Evolutionary conservation across 2,113 vertebrate genomes (phyloP).

Genomic region (Prochilodus magdalenae): DNA sequence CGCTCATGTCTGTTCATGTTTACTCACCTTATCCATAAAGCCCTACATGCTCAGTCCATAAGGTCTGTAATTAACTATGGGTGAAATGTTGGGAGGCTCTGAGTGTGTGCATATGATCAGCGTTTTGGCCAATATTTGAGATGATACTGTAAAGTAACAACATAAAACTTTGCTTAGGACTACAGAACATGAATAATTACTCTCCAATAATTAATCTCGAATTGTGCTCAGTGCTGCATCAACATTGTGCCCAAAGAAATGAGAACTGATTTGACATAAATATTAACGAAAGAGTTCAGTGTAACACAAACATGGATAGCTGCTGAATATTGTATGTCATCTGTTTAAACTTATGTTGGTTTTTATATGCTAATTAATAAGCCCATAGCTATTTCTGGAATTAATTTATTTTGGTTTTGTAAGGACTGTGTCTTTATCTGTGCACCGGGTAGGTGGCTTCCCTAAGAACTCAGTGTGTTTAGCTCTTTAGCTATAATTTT

Average conservation of each 20-base stretch:
- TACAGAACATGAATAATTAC: no score
- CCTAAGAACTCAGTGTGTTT: neutral
- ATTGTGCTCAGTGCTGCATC: neutral
- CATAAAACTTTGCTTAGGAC: neutral
- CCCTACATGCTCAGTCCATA: neutral
- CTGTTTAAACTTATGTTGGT: neutral
- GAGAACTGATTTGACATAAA: neutral
- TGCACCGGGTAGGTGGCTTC: neutral
- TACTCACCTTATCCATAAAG: neutral
- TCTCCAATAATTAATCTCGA: no score
- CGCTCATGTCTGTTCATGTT: neutral
- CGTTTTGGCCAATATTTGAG: no score
- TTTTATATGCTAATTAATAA: neutral
- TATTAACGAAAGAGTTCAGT: neutral
- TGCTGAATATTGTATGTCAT: neutral
- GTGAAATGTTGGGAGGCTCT: neutral
- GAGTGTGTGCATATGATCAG: neutral
- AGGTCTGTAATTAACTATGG: neutral
- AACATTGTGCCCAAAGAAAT: neutral
- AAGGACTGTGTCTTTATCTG: neutral
- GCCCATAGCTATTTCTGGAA: neutral
- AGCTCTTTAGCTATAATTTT: no score
- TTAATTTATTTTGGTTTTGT: neutral
- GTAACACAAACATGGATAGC: neutral
- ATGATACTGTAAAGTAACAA: slow-evolving; percentile 8